Conservation (phyloP, 2,888 invertebrate genomes). For the Eurytoma californica region DNA sequence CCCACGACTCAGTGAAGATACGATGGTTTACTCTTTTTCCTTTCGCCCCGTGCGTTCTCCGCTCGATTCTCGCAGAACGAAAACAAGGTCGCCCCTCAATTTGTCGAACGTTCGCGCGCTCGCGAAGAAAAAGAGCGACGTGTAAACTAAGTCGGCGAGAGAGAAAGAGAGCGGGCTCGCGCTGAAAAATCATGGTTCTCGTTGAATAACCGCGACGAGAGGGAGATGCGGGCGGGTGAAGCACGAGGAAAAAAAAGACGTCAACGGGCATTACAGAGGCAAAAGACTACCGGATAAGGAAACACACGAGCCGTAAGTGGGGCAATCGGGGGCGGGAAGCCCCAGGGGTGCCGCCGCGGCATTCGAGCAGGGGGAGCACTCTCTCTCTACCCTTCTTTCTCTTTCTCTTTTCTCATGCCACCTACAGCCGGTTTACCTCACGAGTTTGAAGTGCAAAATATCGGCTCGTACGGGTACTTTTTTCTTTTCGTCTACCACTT, state of each 20-base stretch:
- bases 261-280: conserved; percentile 42
- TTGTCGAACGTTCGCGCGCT: no score
- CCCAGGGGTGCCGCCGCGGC: conserved; percentile 63
- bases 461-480: no score
- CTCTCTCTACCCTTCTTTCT: neutral
- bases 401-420: neutral
- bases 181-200: neutral
- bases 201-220: neutral
- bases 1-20: no score
- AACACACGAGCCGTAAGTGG: conserved; percentile 69
- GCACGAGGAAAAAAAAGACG: conserved; percentile 24
- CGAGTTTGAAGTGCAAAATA: no score
- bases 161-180: neutral
- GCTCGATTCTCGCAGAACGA: neutral
- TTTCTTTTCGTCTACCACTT: no score
- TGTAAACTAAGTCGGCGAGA: neutral
- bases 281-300: conserved; percentile 60
- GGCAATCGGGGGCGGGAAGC: conserved; percentile 72
- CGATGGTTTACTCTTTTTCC: no score
- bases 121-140: neutral
- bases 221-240: neutral
- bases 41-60: no score
- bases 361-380: conserved; percentile 11
- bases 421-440: no score
- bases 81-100: no score